Conservation (phyloP, 2,888 invertebrate genomes). For the Stictocephala bisonia region DNA sequence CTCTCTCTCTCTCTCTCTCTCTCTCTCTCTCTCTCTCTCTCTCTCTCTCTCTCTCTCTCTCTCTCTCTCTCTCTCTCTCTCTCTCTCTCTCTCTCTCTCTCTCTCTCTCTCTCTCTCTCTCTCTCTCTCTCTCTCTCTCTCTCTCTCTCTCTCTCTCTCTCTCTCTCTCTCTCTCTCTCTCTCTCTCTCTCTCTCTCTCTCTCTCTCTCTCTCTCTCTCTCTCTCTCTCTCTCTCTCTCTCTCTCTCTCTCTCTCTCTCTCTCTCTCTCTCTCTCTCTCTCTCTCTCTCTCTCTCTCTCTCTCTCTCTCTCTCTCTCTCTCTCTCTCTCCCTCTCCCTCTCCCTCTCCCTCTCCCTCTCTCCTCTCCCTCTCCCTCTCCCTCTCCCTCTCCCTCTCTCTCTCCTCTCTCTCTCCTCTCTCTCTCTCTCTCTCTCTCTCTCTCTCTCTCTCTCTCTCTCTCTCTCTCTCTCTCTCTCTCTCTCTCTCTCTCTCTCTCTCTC, state of each 20-base stretch:
- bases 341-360: background rate
- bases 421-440: too few species aligned
- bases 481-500: too few species aligned
- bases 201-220: background rate
- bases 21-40: background rate
- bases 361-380: background rate
- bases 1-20: background rate
- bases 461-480: too few species aligned
- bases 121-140: background rate
- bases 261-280: background rate
- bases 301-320: background rate
- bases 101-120: background rate
- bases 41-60: background rate
- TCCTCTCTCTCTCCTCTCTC: background rate
- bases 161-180: background rate
- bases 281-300: background rate
- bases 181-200: background rate
- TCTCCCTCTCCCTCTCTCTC: background rate
- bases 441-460: too few species aligned
- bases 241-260: background rate
- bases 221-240: background rate
- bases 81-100: background rate
- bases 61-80: background rate
- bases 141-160: background rate
- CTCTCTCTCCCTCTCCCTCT: background rate